Evolutionary conservation across 2,113 vertebrate species (phyloP), one percentile per base, ranked within the genome.

Genomic region (Crotophaga sulcirostris): DNA sequence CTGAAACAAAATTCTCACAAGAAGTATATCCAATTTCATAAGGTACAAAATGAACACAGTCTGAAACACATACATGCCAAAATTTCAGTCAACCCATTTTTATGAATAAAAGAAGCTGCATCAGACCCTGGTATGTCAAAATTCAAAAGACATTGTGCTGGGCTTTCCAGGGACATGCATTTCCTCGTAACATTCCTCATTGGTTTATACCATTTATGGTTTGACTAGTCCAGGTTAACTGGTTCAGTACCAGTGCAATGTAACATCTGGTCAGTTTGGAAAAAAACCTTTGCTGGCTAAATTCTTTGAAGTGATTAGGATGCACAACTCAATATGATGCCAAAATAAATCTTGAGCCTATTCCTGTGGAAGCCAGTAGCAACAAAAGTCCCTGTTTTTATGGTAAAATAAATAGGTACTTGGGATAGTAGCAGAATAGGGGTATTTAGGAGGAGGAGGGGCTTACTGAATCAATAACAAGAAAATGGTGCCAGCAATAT

Each of bases 321-420:
- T 92, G 74, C 84, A 87, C n/a, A 84, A 73, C 58, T 80, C 73
- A 60, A 7, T 87, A 64, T 56, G 83, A 63, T 75, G 70, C 52
- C 34, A 92, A 29, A 92, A 92, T 94, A 94, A 92, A 95, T 84
- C 81, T 73, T 75, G 15, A 49, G 58, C 28, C 70, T 58, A 16
- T 86, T 82, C 13, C 74, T 93, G 36, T 78, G 52, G 26, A 91
- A 94, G 54, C 44, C 56, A 80, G 70, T 64, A 51, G 38, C 47
- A 79, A 66, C 59, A 88, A 89, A 93, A 33, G 19, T 81, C 34
- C 44, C 54, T 64, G 74, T 47, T 95, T 88, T 91, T 89, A 89
- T 75, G 54, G 77, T 84, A 64, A 94, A 93, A 89, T 93, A 96
- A 96, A 60, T 82, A 96, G 92, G 87, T 96, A 87, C 66, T 60